A percentile compares a stretch with the other conserved stretches of the same genome.
Evolutionary conservation across 1,140 invertebrate species (phyloP).

Genomic region (Vollenhovia emeryi): DNA sequence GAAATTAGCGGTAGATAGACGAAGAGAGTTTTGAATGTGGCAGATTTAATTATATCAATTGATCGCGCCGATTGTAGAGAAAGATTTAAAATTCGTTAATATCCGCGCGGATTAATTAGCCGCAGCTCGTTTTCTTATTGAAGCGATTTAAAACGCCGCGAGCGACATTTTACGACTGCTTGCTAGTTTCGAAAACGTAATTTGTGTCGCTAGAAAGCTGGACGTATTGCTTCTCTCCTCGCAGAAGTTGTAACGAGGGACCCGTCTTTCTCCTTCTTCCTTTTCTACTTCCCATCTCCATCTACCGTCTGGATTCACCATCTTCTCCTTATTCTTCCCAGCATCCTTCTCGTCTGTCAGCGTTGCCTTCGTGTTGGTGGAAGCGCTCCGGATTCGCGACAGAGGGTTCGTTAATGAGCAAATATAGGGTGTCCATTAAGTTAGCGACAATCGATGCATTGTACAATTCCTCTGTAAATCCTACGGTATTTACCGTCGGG

Average conservation of each 20-base stretch:
- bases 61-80: not conserved
- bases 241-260: slow-evolving; percentile 68
- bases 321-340: slow-evolving; percentile 71
- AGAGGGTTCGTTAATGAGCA: slow-evolving; percentile 82
- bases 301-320: slow-evolving; percentile 65
- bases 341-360: slow-evolving; percentile 62
- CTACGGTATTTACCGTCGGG: slow-evolving; percentile 39
- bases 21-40: not conserved
- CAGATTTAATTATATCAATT: slow-evolving; percentile 3
- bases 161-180: slow-evolving; percentile 25
- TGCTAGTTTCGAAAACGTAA: slow-evolving; percentile 65
- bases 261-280: slow-evolving; percentile 45
- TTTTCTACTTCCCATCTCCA: slow-evolving; percentile 61
- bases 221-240: slow-evolving; percentile 74
- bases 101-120: slow-evolving; percentile 6
- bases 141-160: slow-evolving; percentile 18
- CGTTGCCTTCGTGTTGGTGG: slow-evolving; percentile 71
- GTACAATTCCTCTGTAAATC: slow-evolving; percentile 51
- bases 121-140: not conserved
- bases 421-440: slow-evolving; percentile 80
- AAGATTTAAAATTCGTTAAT: not conserved
- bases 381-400: slow-evolving; percentile 78
- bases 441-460: slow-evolving; percentile 70
- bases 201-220: slow-evolving; percentile 67
- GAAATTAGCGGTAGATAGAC: not conserved